Conservation (phyloP, 2,113 vertebrate genomes). For the Atrichornis clamosus region DNA sequence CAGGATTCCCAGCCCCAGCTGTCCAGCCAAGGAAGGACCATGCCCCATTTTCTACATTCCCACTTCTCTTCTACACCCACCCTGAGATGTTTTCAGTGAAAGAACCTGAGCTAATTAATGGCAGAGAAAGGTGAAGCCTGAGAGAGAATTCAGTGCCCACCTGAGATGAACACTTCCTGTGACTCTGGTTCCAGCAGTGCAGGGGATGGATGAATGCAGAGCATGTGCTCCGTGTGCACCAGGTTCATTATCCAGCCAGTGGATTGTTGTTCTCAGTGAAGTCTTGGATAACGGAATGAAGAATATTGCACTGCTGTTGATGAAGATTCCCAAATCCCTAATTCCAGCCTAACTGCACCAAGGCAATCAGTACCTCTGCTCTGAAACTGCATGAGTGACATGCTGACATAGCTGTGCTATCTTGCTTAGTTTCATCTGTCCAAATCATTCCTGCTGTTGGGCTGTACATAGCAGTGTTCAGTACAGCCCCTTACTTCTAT, state of each 20-base stretch:
- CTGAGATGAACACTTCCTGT: rapidly evolving
- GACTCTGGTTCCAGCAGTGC: not conserved
- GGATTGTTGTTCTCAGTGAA: not conserved
- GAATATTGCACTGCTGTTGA: not conserved
- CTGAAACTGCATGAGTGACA: not conserved
- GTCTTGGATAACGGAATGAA: not conserved
- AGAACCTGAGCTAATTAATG: not conserved
- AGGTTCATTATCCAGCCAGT: not conserved
- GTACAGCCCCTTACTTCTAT: not conserved
- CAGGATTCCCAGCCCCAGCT: not conserved
- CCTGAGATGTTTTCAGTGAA: not conserved
- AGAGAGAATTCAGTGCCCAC: not conserved
- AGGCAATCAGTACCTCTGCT: not conserved
- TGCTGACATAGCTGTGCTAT: not conserved
- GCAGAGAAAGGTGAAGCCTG: not conserved
- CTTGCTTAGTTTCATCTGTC: not conserved
- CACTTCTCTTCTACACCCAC: not conserved
- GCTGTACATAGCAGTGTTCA: not conserved
- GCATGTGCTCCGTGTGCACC: not conserved
- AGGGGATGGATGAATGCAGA: not conserved
- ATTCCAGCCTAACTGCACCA: not conserved
- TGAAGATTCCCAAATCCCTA: not conserved
- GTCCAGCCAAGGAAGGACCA: not conserved
- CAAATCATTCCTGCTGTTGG: not conserved
- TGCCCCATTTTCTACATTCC: not conserved